Evolutionary conservation across 2,888 invertebrate genomes (phyloP), one percentile per base, ranked within the genome.

Genomic region (Ypsolopha scabrella): DNA sequence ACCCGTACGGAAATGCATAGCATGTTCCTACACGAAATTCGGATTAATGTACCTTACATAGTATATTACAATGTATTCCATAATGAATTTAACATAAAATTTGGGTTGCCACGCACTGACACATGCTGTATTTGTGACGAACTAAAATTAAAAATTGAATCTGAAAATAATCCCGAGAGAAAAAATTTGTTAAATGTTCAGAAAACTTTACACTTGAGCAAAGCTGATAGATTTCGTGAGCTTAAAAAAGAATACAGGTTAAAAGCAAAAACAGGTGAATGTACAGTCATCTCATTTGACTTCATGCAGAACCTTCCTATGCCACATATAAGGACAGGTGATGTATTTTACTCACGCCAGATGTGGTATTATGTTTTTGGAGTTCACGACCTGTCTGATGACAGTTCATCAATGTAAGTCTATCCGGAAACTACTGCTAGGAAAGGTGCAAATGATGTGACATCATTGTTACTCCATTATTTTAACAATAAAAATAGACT

Each of bases 381-480:
- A 35, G 50, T 52, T 8, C 54, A 54, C 35, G 51, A 54, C 46
- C 38, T 53, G 38, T 41, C 51, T 13, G 38, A 43, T 34, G 45
- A 52, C 41, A 33, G 10, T 49, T 49, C 37, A 37, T 49, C 49
- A 9, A 45, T 52, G 45, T 51, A 55, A 37, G 44, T 35, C 46
- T 53, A 53, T 49, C 34, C 48, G 35, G 55, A 55, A 45, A 53
- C 52, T 43, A 45, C 37, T 39, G 53, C 36, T 39, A 53, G 52
- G 46, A 55, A 55, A 48, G 52, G 53, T 13, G 53, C 53, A 51
- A 53, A 52, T 41, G 50, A 55, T 53, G 55, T 55, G 13, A 55
- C 53, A 34, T 53, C 53, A 6, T 39, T 50, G 50, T 39, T 52
- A 45, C 37, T 53, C 24, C 50, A 54, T 41, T 54, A 49, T 49